phyloP scores from a whole-genome alignment of 2,797 vertebrate species.

The Xenops minutus region DNA sequence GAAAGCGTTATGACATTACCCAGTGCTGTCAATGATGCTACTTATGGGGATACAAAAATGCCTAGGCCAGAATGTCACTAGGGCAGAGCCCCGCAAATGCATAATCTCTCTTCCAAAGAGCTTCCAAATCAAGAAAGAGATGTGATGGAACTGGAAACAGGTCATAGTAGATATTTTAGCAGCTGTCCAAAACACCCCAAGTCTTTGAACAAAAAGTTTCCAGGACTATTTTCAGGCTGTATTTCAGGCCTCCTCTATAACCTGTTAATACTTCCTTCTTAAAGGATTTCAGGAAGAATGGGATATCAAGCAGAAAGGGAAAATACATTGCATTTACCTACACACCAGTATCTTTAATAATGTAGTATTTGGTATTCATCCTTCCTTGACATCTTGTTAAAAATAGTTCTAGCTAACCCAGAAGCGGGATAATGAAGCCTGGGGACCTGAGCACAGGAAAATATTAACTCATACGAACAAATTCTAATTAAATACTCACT shows the following conservation, averaged over 20 bases:
- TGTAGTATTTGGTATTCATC: not conserved
- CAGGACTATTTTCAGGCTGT: not conserved
- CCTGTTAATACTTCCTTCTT: not conserved
- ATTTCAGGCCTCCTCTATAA: not conserved
- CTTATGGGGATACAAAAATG: not conserved
- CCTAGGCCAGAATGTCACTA: not conserved
- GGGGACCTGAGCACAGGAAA: not conserved
- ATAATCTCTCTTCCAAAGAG: not conserved
- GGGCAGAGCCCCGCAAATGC: not conserved
- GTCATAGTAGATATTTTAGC: not conserved
- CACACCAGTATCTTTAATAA: not conserved
- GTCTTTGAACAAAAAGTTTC: not conserved
- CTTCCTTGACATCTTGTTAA: not conserved
- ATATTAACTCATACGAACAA: not conserved
- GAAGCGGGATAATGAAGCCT: not conserved
- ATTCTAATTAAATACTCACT: not conserved
- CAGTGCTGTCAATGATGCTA: fast-evolving
- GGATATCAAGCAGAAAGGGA: not conserved
- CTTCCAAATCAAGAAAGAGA: not conserved
- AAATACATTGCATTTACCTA: not conserved
- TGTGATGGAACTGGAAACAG: not conserved
- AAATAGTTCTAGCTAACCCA: not conserved
- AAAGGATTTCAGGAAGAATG: not conserved
- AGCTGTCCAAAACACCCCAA: not conserved
- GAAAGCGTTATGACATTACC: not conserved